phyloP scores from a whole-genome alignment of 2,797 vertebrate genomes.

The Sebastes melanostomus region DNA sequence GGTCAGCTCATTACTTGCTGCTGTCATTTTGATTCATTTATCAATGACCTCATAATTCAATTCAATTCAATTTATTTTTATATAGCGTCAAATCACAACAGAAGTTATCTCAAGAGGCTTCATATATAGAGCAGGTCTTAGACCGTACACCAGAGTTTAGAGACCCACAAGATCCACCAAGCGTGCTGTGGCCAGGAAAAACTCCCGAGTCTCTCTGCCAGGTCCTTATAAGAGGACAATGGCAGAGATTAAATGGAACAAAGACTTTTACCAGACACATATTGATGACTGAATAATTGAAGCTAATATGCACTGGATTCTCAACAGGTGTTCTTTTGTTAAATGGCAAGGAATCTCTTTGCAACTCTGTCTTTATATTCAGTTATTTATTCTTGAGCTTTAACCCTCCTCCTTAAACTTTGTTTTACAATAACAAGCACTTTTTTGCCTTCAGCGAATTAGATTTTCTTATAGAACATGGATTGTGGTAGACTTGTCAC shows the following conservation, averaged over 20 bases:
- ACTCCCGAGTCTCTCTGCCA: no score
- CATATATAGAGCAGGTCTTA: no score
- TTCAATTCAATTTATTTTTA: no score
- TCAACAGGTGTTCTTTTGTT: not conserved
- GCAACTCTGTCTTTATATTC: not conserved
- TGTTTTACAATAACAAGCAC: not conserved
- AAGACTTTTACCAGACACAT: not conserved
- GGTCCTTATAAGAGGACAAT: not conserved
- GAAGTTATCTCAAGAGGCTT: no score
- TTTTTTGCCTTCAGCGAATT: not conserved
- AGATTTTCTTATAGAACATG: not conserved
- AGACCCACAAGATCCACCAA: no score
- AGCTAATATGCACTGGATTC: not conserved
- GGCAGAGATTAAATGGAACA: not conserved
- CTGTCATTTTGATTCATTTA: not conserved
- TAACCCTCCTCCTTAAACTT: not conserved
- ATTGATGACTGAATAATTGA: not conserved
- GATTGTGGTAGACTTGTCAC: not conserved
- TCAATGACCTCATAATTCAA: not conserved
- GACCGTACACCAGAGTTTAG: no score
- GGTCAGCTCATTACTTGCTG: not conserved
- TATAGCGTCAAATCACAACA: no score
- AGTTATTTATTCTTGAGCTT: not conserved
- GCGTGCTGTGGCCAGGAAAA: no score
- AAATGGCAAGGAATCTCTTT: not conserved